A percentile compares a stretch with the other conserved stretches of the same genome.
These are phyloP conservation scores for Axinella damicornis DNA, from an alignment of 37 sponge, comb jelly and placozoan species.

Conservation along the genomic window DNA sequence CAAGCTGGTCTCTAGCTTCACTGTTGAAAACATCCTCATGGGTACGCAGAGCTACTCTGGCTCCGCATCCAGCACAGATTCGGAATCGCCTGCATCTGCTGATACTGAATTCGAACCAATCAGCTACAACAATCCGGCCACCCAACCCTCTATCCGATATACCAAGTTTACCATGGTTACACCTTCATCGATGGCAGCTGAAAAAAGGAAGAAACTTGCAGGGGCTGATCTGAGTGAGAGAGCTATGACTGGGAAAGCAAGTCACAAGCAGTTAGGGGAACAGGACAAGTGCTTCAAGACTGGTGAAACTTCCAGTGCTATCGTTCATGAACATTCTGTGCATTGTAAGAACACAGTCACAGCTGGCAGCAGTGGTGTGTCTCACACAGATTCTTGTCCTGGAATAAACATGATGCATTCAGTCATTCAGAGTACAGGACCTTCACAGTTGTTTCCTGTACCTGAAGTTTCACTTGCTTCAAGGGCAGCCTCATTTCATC, in stretches of 20 bases:
- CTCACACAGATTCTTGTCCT: not conserved
- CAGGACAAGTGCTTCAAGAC: too few relatives aligned
- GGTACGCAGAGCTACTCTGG: slow-evolving; percentile 18
- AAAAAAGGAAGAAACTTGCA: slow-evolving; percentile 7
- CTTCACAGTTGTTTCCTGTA: not conserved
- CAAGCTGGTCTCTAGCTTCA: slow-evolving; percentile 42
- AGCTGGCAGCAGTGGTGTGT: too few relatives aligned
- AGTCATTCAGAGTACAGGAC: slow-evolving; percentile 14
- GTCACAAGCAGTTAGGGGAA: too few relatives aligned
- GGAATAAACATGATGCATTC: not conserved
- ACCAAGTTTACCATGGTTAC: slow-evolving; percentile 68
- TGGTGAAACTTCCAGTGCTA: not conserved
- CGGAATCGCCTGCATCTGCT: not conserved
- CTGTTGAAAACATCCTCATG: slow-evolving; percentile 64
- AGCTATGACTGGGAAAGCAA: too few relatives aligned
- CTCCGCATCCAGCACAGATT: slow-evolving; percentile 2
- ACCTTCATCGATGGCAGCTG: slow-evolving; percentile 31
- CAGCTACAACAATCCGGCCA: not conserved
- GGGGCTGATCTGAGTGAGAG: too few relatives aligned
- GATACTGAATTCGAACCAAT: not conserved
- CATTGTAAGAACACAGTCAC: too few relatives aligned
- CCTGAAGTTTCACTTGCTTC: too few relatives aligned
- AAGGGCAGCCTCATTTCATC: slow-evolving; percentile 7
- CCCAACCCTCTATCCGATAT: slow-evolving; percentile 59
- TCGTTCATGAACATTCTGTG: too few relatives aligned